phyloP scores from a whole-genome alignment of 2,113 vertebrate species.

The Verasper variegatus region DNA sequence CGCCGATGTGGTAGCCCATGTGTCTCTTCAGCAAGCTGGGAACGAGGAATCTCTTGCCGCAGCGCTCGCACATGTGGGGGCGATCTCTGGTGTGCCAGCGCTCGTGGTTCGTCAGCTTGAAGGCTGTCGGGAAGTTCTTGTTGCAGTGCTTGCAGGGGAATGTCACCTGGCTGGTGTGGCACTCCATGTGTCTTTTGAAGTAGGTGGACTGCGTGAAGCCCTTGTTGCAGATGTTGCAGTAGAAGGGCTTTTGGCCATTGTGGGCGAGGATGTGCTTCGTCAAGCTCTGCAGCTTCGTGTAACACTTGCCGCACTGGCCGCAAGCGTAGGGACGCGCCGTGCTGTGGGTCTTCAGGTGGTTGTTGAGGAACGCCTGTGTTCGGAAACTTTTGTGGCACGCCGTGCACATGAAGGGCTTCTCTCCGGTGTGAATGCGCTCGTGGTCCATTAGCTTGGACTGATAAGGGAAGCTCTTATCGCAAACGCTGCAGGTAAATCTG shows the following conservation, averaged over 20 bases:
- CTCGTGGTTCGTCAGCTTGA: constrained; percentile 77
- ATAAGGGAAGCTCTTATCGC: constrained; percentile 76
- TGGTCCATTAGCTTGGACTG: constrained; percentile 77
- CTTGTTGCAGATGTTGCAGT: constrained; percentile 78
- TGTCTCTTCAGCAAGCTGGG: constrained; percentile 80
- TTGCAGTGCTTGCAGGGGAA: constrained; percentile 78
- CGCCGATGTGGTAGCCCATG: constrained; percentile 80
- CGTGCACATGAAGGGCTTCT: constrained; percentile 75
- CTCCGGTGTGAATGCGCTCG: constrained; percentile 78
- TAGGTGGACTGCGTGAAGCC: constrained; percentile 81
- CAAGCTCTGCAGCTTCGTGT: constrained; percentile 69
- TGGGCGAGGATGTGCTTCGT: constrained; percentile 76
- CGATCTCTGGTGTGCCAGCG: constrained; percentile 80
- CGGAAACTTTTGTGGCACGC: constrained; percentile 76
- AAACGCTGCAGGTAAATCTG: constrained; percentile 65
- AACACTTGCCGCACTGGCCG: constrained; percentile 76
- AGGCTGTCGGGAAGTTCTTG: constrained; percentile 75
- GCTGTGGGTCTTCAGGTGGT: constrained; percentile 78
- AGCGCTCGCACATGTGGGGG: constrained; percentile 80
- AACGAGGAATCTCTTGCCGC: constrained; percentile 75
- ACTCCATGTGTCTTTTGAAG: constrained; percentile 81
- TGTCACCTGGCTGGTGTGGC: constrained; percentile 78
- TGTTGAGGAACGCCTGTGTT: constrained; percentile 78
- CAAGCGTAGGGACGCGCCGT: constrained; percentile 66
- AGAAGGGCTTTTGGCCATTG: constrained; percentile 77